Evolutionary conservation across 1,140 invertebrate species (phyloP).

Genomic region (Drosophila pseudoananassae): DNA sequence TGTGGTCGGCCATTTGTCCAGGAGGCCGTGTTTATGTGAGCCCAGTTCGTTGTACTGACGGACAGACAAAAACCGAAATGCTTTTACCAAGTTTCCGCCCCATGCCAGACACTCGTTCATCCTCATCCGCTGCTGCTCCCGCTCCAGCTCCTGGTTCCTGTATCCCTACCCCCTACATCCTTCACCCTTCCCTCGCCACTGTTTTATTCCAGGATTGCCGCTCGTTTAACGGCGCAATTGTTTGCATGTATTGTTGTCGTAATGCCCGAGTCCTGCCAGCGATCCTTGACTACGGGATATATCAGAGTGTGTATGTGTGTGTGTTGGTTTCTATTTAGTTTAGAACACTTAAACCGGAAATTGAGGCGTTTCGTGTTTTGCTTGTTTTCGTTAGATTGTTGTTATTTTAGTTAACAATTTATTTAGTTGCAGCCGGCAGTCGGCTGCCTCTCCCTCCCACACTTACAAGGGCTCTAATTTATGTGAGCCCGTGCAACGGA

Average conservation of each 20-base stretch:
- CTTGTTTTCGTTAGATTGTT: constrained; percentile 81
- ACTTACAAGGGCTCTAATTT: constrained; percentile 49
- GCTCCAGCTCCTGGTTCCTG: not conserved
- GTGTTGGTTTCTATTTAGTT: constrained; percentile 69
- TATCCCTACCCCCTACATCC: constrained; percentile 10
- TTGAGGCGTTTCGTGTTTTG: constrained; percentile 82
- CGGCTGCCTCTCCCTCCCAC: constrained; percentile 5
- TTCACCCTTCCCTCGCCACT: not conserved
- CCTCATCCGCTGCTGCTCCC: constrained; percentile 18
- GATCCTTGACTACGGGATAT: constrained; percentile 7
- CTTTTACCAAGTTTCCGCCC: constrained; percentile 79
- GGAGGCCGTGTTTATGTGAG: constrained; percentile 66
- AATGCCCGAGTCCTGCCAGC: constrained; percentile 10
- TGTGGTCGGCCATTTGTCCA: constrained; percentile 76
- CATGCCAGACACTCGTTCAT: constrained; percentile 56
- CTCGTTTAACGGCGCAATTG: constrained; percentile 63
- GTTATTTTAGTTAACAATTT: constrained; percentile 83
- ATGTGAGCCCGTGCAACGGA: constrained; percentile 56
- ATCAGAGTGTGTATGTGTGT: constrained; percentile 25
- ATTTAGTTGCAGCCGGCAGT: constrained; percentile 67
- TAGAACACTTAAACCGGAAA: constrained; percentile 82
- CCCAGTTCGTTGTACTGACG: constrained; percentile 34
- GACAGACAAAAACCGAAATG: constrained; percentile 72
- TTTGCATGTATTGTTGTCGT: constrained; percentile 59
- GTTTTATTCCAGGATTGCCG: constrained; percentile 19